These are phyloP conservation scores for Ivindomyrus marchei DNA, from an alignment of 2,113 vertebrate genomes.

Conservation along the genomic window DNA sequence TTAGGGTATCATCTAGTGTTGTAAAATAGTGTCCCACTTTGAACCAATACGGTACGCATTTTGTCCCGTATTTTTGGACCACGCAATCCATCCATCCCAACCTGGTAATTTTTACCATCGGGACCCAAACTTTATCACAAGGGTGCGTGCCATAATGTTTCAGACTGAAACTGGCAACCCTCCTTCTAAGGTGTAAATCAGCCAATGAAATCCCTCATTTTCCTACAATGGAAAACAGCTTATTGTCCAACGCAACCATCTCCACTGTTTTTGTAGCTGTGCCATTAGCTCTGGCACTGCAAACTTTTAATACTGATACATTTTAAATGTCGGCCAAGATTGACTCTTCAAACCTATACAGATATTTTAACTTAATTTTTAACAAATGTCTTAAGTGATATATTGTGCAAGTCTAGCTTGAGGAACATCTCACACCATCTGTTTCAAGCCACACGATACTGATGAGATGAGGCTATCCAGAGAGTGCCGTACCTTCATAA, in stretches of 20 bases:
- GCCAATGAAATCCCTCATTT: neutral
- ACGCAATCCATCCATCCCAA: neutral
- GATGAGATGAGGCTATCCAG: neutral
- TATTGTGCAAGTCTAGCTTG: neutral
- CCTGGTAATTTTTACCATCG: no score
- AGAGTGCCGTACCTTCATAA: slow-evolving; percentile 68
- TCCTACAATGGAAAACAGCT: neutral
- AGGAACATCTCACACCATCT: neutral
- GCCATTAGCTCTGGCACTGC: neutral
- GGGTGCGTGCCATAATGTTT: neutral
- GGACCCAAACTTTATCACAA: no score
- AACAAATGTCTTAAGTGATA: neutral
- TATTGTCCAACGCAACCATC: neutral
- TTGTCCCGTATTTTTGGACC: neutral
- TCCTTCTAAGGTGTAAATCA: neutral
- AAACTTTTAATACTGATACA: neutral
- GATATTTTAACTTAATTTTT: neutral
- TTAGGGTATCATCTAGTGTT: neutral
- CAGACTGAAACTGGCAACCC: neutral
- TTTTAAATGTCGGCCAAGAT: neutral
- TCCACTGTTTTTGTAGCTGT: neutral
- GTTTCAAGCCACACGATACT: neutral
- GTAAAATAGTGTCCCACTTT: neutral
- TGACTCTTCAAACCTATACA: neutral
- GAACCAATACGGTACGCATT: neutral